A percentile compares a stretch with the other conserved stretches of the same genome.
phyloP scores from a whole-genome alignment of 2,888 invertebrate genomes.

The Peribatodes rhomboidaria region DNA sequence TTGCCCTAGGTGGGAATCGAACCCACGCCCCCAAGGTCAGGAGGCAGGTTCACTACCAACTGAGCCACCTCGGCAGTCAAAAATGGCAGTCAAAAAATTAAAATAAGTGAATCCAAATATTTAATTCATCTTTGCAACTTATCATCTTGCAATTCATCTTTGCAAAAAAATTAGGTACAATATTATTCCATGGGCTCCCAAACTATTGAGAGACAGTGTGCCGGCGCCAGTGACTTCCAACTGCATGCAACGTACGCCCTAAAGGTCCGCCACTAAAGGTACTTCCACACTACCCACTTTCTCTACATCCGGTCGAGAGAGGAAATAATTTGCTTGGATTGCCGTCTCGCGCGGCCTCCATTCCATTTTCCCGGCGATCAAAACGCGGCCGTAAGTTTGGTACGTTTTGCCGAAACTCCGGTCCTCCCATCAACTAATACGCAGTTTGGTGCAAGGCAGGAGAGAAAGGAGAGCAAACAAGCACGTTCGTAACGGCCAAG shows the following conservation, averaged over 20 bases:
- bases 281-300: conserved; percentile 18
- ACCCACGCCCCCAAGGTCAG: no score
- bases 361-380: conserved; percentile 69
- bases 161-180: not conserved
- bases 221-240: no score
- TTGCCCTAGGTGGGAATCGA: no score
- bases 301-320: conserved; percentile 16
- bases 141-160: not conserved
- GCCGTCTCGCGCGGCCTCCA: conserved; percentile 41
- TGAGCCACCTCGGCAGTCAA: no score
- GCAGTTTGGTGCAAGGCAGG: conserved; percentile 51
- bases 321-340: conserved; percentile 34
- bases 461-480: conserved; percentile 10
- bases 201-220: no score
- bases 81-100: no score
- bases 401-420: conserved; percentile 72
- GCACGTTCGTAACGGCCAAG: no score
- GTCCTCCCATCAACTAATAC: conserved; percentile 80
- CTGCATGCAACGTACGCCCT: conserved; percentile 5
- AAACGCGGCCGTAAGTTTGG: conserved; percentile 63
- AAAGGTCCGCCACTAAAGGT: conserved; percentile 18
- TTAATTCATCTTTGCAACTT: not conserved
- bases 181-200: no score
- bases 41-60: no score
- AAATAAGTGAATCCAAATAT: no score